A percentile compares a stretch with the other conserved stretches of the same genome.
These are phyloP conservation scores for Chrysolophus pictus DNA, from an alignment of 2,797 vertebrate genomes.

Conservation along the genomic window DNA sequence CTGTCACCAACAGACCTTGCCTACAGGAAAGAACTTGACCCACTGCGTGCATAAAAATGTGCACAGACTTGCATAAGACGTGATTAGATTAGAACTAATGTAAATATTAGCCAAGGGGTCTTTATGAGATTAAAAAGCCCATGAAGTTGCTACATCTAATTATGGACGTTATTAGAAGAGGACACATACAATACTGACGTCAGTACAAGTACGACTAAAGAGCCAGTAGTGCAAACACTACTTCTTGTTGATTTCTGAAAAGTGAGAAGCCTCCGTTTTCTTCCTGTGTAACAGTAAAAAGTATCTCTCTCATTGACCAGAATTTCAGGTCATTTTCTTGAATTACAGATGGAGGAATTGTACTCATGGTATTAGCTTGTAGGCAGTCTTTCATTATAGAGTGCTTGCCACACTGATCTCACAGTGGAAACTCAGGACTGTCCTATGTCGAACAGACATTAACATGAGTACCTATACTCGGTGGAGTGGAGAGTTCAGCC, in stretches of 20 bases:
- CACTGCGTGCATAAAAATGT: background rate
- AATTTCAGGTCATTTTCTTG: background rate
- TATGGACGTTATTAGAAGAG: background rate
- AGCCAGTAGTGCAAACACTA: background rate
- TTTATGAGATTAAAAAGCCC: background rate
- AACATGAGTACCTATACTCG: background rate
- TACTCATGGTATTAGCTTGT: background rate
- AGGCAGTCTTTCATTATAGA: background rate
- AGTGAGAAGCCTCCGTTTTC: background rate
- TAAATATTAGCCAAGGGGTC: constrained; percentile 29
- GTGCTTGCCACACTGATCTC: background rate
- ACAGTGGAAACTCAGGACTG: background rate
- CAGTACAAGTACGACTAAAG: background rate
- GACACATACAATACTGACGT: background rate
- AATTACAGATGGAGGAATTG: background rate
- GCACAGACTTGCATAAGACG: background rate
- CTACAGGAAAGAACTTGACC: background rate
- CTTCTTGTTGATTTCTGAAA: background rate
- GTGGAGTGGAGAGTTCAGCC: background rate
- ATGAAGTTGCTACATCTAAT: background rate
- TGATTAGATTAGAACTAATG: background rate
- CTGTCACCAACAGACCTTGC: background rate
- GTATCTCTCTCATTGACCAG: background rate
- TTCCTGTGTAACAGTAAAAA: background rate
- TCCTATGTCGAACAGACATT: background rate